Base-by-base conservation (phyloP, 2,113 vertebrate genomes). In the Microcebus murinus region DNA sequence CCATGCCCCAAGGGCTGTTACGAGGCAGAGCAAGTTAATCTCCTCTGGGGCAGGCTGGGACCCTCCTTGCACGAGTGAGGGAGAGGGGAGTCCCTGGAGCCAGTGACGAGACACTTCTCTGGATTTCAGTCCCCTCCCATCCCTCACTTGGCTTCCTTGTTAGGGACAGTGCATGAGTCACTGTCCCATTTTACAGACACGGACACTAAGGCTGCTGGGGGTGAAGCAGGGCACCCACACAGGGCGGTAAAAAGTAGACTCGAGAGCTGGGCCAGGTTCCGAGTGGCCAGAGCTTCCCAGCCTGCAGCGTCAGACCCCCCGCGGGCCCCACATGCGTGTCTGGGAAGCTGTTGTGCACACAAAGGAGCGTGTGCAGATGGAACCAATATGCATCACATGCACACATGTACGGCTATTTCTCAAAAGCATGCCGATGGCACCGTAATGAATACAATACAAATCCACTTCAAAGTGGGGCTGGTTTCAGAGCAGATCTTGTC, bases 401-500 rank as follows among this genome's bases (percentile, higher is more conserved):
- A 42, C 86, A 71, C 50, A 21, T 0, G 4, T 11, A 36, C 31
- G 20, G 27, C 91, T 63, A 55, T 20, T 84, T 81, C 81, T 87
- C 80, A 42, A 57, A 95, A 88, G 86, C 27, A 5, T 50, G 15
- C 50, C 17, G 27, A 50, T 17, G 67, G n/a, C 29, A n/a, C 9
- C 27, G 45, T 55, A 89, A 79, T 77, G 85, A 63, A 81, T 79
- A 65, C 82, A 77, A 85, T 8, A 65, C 86, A 87, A 82, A 81
- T 57, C 74, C 67, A 77, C 71, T 87, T 85, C 86, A 55, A 95
- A 95, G 86, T 6, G 25, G 50, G 10, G 48, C 71, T 15, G 82
- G 61, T 48, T 94, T 91, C 85, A 95, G 85, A 94, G 59, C 20
- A 76, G 65, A 59, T 20, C 92, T 67, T 80, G 36, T 71, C 71